Evolutionary conservation across 1,140 invertebrate genomes (phyloP), one percentile per base, ranked within the genome.

Genomic region (Sipha flava): DNA sequence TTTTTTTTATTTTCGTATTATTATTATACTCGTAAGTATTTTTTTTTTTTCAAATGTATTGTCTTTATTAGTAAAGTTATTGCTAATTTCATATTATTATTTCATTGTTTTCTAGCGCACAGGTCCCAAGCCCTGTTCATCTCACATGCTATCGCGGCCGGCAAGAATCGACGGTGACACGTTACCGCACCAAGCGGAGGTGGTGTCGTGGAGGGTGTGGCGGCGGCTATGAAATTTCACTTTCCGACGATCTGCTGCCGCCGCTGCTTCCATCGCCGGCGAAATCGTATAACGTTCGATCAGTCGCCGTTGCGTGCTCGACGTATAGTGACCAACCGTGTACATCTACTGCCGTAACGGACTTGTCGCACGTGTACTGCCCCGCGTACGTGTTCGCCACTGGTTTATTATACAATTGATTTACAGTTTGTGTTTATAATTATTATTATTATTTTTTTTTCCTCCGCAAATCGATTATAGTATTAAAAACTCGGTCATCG

Each of bases 241-340:
- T 77, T 77, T 77, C 73, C 52, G 31, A 23, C 14, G 72, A 75
- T 40, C 72, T 40, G 31, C n/a, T 34, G 59, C 47, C 5, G 9
- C 31, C 26, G 9, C 29, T 16, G 31, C 59, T 31, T 23, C 26
- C 21, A 14, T 29, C 47, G 14, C 26, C 14, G 31, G 29, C 1
- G 14, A 43, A 12, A 12, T 12, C 40, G 40, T 43, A 7, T 43
- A n/a, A 59, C 37, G 40, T 43, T 14, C 29, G 47, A 52, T 73
- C 70, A 77, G 73, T 77, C 73, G 59, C 73, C 73, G 73, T 77
- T 57, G 73, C 34, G 73, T 77, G 73, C 52, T 77, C 73, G 73
- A n/a, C 12, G 73, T 49, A 29, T 26, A 59, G 52, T 26, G 43
- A 34, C 37, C 49, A 29, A 52, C 70, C 47, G 70, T 23, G 34